These are phyloP conservation scores for Cremastinae sp. DNA, from an alignment of 2,888 invertebrate species.

Conservation along the genomic window DNA sequence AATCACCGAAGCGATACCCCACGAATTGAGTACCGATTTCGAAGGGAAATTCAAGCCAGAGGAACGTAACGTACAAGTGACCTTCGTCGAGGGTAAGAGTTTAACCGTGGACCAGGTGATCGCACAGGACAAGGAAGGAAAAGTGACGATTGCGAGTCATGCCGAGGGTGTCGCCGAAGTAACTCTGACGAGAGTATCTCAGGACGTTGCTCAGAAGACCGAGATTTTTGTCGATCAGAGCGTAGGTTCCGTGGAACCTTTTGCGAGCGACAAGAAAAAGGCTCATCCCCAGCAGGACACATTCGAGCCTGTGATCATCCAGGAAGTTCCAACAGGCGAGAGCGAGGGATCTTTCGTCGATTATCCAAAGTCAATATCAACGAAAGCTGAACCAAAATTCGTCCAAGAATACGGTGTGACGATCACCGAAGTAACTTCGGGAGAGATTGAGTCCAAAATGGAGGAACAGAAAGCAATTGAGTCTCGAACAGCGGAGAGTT, in stretches of 20 bases:
- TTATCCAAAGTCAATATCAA: constrained; percentile 68
- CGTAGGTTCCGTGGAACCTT: constrained; percentile 68
- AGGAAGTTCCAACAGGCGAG: constrained; percentile 72
- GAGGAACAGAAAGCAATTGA: constrained; percentile 75
- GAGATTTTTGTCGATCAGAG: constrained; percentile 76
- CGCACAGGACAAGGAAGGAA: constrained; percentile 76
- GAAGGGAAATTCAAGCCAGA: constrained; percentile 70
- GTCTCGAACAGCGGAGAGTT: constrained; percentile 70
- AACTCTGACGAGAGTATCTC: constrained; percentile 68
- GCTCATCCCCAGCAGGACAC: constrained; percentile 72
- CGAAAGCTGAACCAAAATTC: constrained; percentile 75
- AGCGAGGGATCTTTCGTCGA: constrained; percentile 71
- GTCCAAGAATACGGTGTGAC: constrained; percentile 82
- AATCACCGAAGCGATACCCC: constrained; percentile 76
- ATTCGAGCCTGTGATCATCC: constrained; percentile 72
- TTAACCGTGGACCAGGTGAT: constrained; percentile 76
- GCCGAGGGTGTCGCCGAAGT: constrained; percentile 67
- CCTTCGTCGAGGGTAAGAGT: constrained; percentile 75
- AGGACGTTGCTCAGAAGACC: constrained; percentile 76
- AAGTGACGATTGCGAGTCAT: constrained; percentile 64
- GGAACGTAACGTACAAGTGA: constrained; percentile 71
- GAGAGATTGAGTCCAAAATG: constrained; percentile 83
- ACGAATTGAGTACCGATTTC: constrained; percentile 69
- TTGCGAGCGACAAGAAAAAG: constrained; percentile 67
- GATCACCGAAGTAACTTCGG: constrained; percentile 82